These are phyloP conservation scores for Cheilosia soror DNA, from an alignment of 2,888 invertebrate species.

Conservation along the genomic window DNA sequence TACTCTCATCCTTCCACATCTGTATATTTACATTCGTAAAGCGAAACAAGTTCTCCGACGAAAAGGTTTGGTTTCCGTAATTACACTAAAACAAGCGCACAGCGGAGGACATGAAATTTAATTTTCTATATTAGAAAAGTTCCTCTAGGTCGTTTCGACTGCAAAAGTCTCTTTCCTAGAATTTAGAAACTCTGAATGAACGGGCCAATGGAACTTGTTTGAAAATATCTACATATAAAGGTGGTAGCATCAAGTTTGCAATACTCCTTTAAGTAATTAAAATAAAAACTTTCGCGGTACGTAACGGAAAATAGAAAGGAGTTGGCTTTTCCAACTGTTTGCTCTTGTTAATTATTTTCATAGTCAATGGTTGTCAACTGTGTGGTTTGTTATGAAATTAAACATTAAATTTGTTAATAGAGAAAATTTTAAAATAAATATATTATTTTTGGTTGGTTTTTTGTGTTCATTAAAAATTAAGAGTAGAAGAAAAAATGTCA, in stretches of 20 bases:
- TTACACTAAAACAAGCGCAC: conserved; percentile 51
- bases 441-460: no score
- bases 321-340: conserved; percentile 1
- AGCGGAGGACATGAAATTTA: conserved; percentile 59
- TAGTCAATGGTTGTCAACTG: conserved; percentile 35
- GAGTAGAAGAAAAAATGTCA: background rate
- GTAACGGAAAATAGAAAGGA: background rate
- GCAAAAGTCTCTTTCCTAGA: background rate
- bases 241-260: conserved; percentile 11
- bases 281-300: conserved; percentile 14
- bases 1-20: background rate
- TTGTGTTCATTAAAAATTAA: background rate
- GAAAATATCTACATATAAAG: conserved; percentile 2
- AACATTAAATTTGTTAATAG: conserved; percentile 30
- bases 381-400: conserved; percentile 15
- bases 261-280: conserved; percentile 44
- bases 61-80: conserved; percentile 50
- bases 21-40: conserved; percentile 46
- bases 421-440: background rate
- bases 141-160: conserved; percentile 18
- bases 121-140: conserved; percentile 68
- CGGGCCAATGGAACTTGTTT: background rate
- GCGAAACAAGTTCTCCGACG: conserved; percentile 31
- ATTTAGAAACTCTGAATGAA: background rate
- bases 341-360: conserved; percentile 23